Base-by-base conservation (phyloP, 2,888 invertebrate species). In the Bombylius major region DNA sequence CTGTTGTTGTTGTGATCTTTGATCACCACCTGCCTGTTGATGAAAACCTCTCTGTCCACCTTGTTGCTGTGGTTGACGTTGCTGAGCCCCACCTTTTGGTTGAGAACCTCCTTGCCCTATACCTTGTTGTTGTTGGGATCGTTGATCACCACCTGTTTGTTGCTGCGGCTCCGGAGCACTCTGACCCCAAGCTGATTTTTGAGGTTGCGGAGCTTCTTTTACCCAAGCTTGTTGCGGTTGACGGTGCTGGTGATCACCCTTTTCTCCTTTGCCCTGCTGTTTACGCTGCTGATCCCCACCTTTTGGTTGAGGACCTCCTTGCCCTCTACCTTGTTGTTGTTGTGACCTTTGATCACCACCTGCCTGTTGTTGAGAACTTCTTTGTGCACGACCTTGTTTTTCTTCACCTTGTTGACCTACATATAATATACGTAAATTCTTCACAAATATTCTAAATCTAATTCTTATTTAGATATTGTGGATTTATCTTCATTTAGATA, bases 161-260 rank as follows among this genome's bases (percentile, higher is more conserved):
- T 58, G 58, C 14, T 47, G 56, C 11, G 54, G 55, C 32, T 56
- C 53, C 13, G 44, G 33, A 32, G 47, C 51, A 39, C 42, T 31
- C 50, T 46, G 23, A 11, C 12, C 12, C 32, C 31, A 31, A 13
- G 9, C 42, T 34, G 5, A 11, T 32, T 50, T 49, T 33, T 46
- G 56, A 9, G 55, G 55, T 33, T 56, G 54, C 13, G 44, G 33
- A 32, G 47, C 51, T 34, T 39, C 34, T 52, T 46, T 31, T n/a
- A 9, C 12, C 32, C 31, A 31, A 13, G 9, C 33, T 46, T 11
- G 45, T 23, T 60, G 50, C 11, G 44, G 45, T 6, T 11, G 47
- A 32, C 42, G 52, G 42, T 33, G 51, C 33, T 44, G 47, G 39
- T 45, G 49, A 23, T 23, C 23, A 23, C 23, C 23, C 23, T 23